Evolutionary conservation across 2,113 vertebrate genomes (phyloP).

Genomic region (Burhinus oedicnemus): DNA sequence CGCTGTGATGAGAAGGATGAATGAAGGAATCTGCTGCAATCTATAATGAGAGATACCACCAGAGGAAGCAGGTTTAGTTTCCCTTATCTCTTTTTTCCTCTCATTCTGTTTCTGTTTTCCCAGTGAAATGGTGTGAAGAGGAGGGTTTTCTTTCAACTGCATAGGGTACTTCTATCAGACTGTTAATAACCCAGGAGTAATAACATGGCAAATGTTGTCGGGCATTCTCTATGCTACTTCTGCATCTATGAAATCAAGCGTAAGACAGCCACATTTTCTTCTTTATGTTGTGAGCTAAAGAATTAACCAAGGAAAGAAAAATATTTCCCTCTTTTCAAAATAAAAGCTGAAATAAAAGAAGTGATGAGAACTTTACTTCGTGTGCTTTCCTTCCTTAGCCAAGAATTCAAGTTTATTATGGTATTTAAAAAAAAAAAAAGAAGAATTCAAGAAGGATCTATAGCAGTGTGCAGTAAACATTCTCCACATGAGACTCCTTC

Average conservation of each 20-base stretch:
- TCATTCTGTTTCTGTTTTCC: not conserved
- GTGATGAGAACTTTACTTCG: not conserved
- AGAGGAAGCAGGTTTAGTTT: not conserved
- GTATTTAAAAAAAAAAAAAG: not conserved
- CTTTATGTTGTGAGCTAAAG: not conserved
- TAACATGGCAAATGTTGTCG: not conserved
- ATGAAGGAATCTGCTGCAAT: not conserved
- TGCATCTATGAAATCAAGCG: not conserved
- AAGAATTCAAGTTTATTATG: not conserved
- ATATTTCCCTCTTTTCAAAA: not conserved
- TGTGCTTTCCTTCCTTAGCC: not conserved
- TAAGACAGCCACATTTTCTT: not conserved
- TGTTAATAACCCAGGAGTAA: not conserved
- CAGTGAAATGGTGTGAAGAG: not conserved
- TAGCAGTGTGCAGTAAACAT: not conserved
- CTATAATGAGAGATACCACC: not conserved
- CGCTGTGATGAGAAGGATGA: not conserved
- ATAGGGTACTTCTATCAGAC: not conserved
- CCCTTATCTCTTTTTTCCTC: not conserved
- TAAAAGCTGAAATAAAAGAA: not conserved
- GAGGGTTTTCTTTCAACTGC: slow-evolving; percentile 23
- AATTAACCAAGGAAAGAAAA: not conserved
- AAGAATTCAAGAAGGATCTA: not conserved
- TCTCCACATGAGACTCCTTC: not conserved
- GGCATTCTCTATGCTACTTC: not conserved